These are phyloP conservation scores for Pipistrellus nathusii DNA, from an alignment of 2,797 vertebrate species.

Conservation along the genomic window DNA sequence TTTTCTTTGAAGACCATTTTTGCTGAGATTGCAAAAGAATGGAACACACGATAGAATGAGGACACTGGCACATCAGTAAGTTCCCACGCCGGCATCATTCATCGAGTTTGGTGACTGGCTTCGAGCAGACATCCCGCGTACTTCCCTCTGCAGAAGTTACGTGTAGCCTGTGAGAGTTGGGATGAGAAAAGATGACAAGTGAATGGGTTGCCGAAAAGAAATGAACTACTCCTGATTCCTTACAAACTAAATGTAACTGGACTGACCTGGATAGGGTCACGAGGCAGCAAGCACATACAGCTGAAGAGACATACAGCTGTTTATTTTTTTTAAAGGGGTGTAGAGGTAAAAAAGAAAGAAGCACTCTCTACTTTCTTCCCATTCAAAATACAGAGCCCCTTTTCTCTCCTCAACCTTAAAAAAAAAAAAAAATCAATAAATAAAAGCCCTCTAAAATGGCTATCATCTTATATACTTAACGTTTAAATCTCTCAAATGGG, in stretches of 20 bases:
- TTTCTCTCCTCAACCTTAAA: not conserved
- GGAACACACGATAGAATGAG: conserved; percentile 1
- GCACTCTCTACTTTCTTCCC: not conserved
- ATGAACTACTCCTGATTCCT: conserved; percentile 27
- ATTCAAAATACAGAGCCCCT: not conserved
- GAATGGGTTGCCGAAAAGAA: not conserved
- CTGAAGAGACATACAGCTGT: not conserved
- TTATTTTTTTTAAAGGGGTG: not conserved
- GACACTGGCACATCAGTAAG: not conserved
- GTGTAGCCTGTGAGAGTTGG: conserved; percentile 57
- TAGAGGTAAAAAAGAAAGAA: not conserved
- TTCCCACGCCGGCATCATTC: conserved; percentile 76
- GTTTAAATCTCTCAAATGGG: not conserved
- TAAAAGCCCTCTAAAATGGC: not conserved
- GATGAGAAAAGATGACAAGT: conserved; percentile 10
- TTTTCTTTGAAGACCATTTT: conserved; percentile 71
- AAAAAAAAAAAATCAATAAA: not conserved
- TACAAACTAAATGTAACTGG: not conserved
- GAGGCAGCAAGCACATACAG: not conserved
- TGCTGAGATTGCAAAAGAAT: conserved; percentile 30
- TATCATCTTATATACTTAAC: not conserved
- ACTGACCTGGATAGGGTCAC: not conserved
- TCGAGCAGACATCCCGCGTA: accelerated
- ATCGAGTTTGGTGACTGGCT: not conserved
- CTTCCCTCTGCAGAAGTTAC: not conserved